Evolutionary conservation across 2,888 invertebrate genomes (phyloP), one percentile per base, ranked within the genome.

Genomic region (Caenorhabditis virilis): DNA sequence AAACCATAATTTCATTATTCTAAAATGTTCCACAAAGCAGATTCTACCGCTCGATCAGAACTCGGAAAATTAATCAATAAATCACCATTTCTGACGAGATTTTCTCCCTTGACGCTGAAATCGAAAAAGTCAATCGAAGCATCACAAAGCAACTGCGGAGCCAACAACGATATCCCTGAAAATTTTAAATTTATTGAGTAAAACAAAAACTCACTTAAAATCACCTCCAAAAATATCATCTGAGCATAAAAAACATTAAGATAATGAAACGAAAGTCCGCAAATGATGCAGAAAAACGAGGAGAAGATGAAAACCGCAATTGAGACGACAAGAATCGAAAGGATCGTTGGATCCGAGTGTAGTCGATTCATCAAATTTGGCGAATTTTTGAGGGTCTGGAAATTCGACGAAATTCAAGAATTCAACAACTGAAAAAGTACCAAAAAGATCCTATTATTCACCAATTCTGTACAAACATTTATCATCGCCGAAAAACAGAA

Each of bases 191-290:
- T 36, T 36, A n/a, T 13, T 13, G 36, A 13, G 36, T 15, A 4
- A 16, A 36, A 36, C 13, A 36, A 30, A 13, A 9, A 30, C 30
- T 30, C 9, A 9, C 7, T 7, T 18, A 42, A 33, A 42, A 30
- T 41, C 38, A 46, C 56, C 39, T 72, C 66, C 4, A 67, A 16
- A 11, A 70, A 20, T 16, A 72, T 26, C 16, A 72, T 47, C 4
- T 26, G 16, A 0, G 66, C 50, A 47, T 66, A 70, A 30, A 47
- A 27, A 0, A 48, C 35, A 47, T 62, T 56, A 22, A 70, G 27
- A 1, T 59, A 46, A 13, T 38, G 33, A 20, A 25, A 41, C n/a
- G 61, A 42, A 20, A 63, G 26, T 11, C 60, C 7, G 3, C 61
- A 46, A 11, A 56, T 25, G 1, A 52, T 50, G 5, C 50, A 18